A percentile compares a stretch with the other conserved stretches of the same genome.
Evolutionary conservation across 2,888 invertebrate species (phyloP).

Genomic region (Callyntrura sp.): DNA sequence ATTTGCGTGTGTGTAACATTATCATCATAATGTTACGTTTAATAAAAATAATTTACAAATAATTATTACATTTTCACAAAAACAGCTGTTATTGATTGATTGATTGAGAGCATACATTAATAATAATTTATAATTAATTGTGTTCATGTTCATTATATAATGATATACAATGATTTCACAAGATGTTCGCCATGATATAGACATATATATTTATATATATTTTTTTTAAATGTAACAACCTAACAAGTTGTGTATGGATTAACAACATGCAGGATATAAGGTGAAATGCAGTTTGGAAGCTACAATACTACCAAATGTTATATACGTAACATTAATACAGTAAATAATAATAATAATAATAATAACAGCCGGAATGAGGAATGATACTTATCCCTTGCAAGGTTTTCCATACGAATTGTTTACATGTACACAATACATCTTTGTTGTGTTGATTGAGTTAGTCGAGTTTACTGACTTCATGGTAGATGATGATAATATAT

Average conservation of each 20-base stretch:
- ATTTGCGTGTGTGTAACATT: neutral
- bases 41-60: slow-evolving; percentile 39
- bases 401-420: slow-evolving; percentile 2
- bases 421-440: slow-evolving; percentile 54
- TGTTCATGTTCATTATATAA: neutral
- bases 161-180: slow-evolving; percentile 17
- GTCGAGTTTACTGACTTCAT: slow-evolving; percentile 32
- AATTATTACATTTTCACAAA: slow-evolving; percentile 33
- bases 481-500: neutral
- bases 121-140: neutral
- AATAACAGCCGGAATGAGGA: neutral
- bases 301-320: too few species aligned
- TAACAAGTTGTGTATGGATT: neutral
- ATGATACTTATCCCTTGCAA: neutral
- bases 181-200: slow-evolving; percentile 35
- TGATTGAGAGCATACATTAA: neutral
- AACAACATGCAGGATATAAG: too few species aligned
- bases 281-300: too few species aligned
- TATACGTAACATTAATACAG: neutral
- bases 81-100: neutral
- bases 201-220: too few species aligned
- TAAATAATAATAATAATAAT: neutral
- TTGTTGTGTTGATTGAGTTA: slow-evolving; percentile 73
- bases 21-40: slow-evolving; percentile 7
- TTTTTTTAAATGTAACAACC: neutral